These are phyloP conservation scores for Mesochorus sp. DNA, from an alignment of 2,888 invertebrate genomes.

Conservation along the genomic window DNA sequence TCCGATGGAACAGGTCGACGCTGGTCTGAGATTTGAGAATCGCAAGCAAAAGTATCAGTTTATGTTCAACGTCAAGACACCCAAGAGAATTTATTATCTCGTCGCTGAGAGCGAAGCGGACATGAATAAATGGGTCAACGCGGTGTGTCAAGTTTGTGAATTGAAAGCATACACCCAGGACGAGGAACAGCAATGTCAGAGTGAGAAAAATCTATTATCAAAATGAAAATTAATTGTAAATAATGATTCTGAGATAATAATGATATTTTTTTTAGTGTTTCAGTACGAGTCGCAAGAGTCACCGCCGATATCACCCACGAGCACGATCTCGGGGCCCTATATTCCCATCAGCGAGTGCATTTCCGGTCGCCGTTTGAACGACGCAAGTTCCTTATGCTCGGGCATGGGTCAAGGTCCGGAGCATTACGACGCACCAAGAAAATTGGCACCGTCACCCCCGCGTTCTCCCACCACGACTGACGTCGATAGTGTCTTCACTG, in stretches of 20 bases:
- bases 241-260: background rate
- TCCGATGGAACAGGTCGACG: constrained; percentile 87
- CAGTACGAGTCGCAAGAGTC: constrained; percentile 83
- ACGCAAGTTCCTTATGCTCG: constrained; percentile 78
- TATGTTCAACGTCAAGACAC: constrained; percentile 95
- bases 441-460: constrained; percentile 80
- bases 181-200: constrained; percentile 81
- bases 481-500: constrained; percentile 87
- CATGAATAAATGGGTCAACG: constrained; percentile 98
- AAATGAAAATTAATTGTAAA: too few species aligned
- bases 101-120: constrained; percentile 96
- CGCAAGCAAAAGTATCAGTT: constrained; percentile 91
- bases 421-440: constrained; percentile 77
- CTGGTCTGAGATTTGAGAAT: constrained; percentile 92
- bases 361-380: constrained; percentile 87
- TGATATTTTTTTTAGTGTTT: constrained; percentile 71
- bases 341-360: constrained; percentile 97
- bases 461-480: constrained; percentile 87
- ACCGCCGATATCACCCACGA: constrained; percentile 86
- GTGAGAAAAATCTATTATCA: too few species aligned
- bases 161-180: constrained; percentile 88
- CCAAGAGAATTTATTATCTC: constrained; percentile 94
- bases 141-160: constrained; percentile 96
- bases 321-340: constrained; percentile 89
- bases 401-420: constrained; percentile 74